These are phyloP conservation scores for Xenops minutus DNA, from an alignment of 2,797 vertebrate species.

Conservation along the genomic window DNA sequence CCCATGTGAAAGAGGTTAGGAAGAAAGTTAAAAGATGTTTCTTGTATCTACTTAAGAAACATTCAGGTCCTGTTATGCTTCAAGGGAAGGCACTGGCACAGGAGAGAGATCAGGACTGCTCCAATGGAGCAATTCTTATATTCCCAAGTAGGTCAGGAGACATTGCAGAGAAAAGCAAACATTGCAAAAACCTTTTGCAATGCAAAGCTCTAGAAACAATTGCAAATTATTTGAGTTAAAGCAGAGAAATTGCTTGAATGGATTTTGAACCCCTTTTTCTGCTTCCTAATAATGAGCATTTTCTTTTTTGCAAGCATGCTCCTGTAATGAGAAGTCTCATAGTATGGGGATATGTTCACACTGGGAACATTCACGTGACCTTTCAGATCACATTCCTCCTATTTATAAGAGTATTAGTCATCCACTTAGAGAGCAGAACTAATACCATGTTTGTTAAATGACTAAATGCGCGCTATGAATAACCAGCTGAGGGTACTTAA, in stretches of 20 bases:
- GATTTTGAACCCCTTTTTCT: not conserved
- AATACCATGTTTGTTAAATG: constrained; percentile 61
- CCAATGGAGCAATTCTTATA: not conserved
- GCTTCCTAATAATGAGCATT: not conserved
- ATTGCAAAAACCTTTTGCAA: constrained; percentile 44
- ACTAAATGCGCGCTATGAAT: constrained; percentile 55
- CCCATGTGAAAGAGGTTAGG: not conserved
- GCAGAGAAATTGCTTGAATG: not conserved
- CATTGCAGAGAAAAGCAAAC: constrained; percentile 24
- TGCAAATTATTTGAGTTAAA: constrained; percentile 17
- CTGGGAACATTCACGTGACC: constrained; percentile 56
- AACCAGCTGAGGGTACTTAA: constrained; percentile 25
- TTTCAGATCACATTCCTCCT: constrained; percentile 63
- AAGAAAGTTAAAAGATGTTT: not conserved
- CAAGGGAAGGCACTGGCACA: not conserved
- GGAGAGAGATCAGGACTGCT: not conserved
- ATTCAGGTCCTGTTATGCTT: not conserved
- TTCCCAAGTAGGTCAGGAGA: constrained; percentile 23
- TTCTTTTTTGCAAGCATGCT: not conserved
- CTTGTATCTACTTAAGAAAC: not conserved
- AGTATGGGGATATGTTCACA: constrained; percentile 39
- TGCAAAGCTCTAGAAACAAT: not conserved
- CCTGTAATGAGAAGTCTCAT: constrained; percentile 46
- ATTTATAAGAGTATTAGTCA: constrained; percentile 66
- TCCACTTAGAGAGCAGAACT: constrained; percentile 53